A percentile compares a stretch with the other conserved stretches of the same genome.
phyloP scores from a whole-genome alignment of 2,797 vertebrate genomes.

The Myotis vivesi region DNA sequence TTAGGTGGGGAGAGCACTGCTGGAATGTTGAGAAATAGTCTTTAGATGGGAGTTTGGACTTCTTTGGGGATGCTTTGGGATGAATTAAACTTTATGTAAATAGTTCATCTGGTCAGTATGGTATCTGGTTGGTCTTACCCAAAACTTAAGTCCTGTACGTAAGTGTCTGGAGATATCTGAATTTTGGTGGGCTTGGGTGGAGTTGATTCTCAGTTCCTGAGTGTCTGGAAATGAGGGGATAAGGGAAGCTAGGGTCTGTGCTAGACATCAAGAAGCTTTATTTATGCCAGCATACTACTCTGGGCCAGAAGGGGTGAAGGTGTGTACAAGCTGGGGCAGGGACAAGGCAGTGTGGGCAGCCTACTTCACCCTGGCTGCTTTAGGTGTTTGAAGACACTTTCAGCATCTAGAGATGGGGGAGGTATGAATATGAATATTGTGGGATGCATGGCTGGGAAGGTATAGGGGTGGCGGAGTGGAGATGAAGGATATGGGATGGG shows the following conservation, averaged over 20 bases:
- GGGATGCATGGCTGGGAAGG: conserved; percentile 60
- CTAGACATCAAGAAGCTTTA: neutral
- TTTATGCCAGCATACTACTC: conserved; percentile 17
- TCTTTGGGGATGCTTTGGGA: conserved; percentile 8
- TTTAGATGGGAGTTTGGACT: conserved; percentile 1
- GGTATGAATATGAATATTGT: conserved; percentile 71
- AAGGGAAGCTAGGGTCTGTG: neutral
- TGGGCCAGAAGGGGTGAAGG: conserved; percentile 47
- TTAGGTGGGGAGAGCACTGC: neutral
- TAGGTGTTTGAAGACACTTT: conserved; percentile 58
- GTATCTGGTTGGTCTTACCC: conserved; percentile 39
- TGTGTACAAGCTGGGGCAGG: neutral
- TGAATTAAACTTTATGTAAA: conserved; percentile 45
- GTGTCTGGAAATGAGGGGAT: neutral
- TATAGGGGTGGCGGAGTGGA: neutral
- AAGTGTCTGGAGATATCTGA: conserved; percentile 22
- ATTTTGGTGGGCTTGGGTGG: conserved; percentile 18
- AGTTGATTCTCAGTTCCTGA: neutral
- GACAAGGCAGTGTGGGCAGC: conserved; percentile 27
- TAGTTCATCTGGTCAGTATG: neutral
- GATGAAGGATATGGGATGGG: conserved; percentile 51
- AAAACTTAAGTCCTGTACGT: conserved; percentile 5
- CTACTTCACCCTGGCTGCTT: conserved; percentile 44
- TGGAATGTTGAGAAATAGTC: conserved; percentile 49
- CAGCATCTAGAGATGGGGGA: conserved; percentile 51